Evolutionary conservation across 2,888 invertebrate species (phyloP).

Genomic region (Andrena hattorfiana): DNA sequence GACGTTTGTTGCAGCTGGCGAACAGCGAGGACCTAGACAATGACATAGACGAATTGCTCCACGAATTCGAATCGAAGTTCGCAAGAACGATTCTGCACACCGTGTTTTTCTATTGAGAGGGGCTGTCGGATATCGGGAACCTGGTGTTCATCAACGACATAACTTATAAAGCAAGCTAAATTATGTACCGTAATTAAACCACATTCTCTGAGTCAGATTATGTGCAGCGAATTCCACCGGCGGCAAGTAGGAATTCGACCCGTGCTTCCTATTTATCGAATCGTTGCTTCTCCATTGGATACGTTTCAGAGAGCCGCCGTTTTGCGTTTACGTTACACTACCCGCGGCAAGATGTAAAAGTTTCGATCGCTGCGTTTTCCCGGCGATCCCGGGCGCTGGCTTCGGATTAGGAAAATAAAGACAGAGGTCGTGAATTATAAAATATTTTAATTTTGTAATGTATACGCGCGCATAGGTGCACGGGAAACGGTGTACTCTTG

Average conservation of each 20-base stretch:
- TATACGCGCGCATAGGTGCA: conserved; percentile 54
- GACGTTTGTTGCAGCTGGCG: conserved; percentile 88
- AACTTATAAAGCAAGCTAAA: conserved; percentile 65
- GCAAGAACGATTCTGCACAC: conserved; percentile 96
- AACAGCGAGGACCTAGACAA: conserved; percentile 97
- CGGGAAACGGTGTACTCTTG: conserved; percentile 28
- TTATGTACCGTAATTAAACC: conserved; percentile 56
- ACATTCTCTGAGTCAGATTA: conserved; percentile 40
- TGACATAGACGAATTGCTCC: conserved; percentile 98
- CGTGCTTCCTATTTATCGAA: conserved; percentile 71
- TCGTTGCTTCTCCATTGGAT: conserved; percentile 44
- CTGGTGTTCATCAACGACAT: conserved; percentile 52
- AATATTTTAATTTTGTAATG: conserved; percentile 66
- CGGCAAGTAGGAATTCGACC: conserved; percentile 49
- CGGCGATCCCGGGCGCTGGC: conserved; percentile 20
- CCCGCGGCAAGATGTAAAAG: conserved; percentile 31
- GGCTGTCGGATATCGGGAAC: conserved; percentile 22
- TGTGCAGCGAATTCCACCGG: conserved; percentile 51
- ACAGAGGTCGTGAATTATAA: conserved; percentile 55
- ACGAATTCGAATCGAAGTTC: conserved; percentile 96
- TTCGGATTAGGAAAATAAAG: conserved; percentile 46
- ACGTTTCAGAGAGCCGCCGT: conserved; percentile 37
- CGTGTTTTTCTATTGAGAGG: conserved; percentile 94
- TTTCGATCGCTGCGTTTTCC: conserved; percentile 17
- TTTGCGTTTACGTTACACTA: conserved; percentile 24